Percentiles rank a stretch among this genome's conserved stretches.
Conservation (phyloP, 2,888 invertebrate species). For the Odontocerum albicorne region DNA sequence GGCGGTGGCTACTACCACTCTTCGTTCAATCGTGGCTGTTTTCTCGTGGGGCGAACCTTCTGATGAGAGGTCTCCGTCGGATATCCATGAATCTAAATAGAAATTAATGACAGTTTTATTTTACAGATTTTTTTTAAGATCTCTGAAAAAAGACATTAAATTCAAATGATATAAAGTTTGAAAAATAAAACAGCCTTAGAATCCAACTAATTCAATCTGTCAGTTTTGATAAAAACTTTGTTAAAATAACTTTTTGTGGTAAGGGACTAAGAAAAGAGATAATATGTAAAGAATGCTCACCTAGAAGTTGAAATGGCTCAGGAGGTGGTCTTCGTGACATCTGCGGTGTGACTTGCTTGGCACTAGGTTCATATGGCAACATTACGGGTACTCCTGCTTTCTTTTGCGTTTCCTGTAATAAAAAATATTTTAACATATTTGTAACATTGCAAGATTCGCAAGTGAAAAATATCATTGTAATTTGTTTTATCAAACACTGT, state of each 20-base stretch:
- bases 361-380: slow-evolving; percentile 77
- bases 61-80: slow-evolving; percentile 79
- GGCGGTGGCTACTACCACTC: slow-evolving; percentile 29
- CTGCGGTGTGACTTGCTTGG: slow-evolving; percentile 75
- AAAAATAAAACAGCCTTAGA: too few species aligned
- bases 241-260: neutral
- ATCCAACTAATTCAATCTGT: too few species aligned
- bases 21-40: slow-evolving; percentile 45
- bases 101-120: too few species aligned
- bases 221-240: too few species aligned
- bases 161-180: too few species aligned
- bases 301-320: slow-evolving; percentile 68
- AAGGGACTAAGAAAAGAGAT: neutral
- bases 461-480: too few species aligned
- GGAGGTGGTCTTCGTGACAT: slow-evolving; percentile 73
- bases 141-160: too few species aligned
- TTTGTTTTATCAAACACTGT: too few species aligned
- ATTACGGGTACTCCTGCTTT: slow-evolving; percentile 84
- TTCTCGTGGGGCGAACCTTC: slow-evolving; percentile 81
- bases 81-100: slow-evolving; percentile 73
- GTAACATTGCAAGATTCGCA: too few species aligned
- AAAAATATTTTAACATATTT: too few species aligned
- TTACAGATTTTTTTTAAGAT: too few species aligned
- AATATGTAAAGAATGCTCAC: slow-evolving; percentile 34
- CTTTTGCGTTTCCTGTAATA: slow-evolving; percentile 74